These are phyloP conservation scores for Eospalax fontanierii DNA, from an alignment of 2,797 vertebrate species.

Conservation along the genomic window DNA sequence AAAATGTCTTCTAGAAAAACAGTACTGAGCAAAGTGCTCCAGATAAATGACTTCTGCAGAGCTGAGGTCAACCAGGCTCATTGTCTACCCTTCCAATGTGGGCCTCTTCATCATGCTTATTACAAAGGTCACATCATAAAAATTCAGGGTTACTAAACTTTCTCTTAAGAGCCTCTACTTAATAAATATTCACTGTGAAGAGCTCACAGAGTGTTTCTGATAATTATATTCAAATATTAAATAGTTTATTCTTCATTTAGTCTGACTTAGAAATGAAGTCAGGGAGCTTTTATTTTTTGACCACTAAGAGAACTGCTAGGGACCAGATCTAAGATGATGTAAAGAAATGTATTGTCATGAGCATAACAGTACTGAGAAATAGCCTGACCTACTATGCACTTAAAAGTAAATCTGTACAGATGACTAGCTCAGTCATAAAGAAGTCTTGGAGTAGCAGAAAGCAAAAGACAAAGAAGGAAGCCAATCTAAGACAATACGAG, in stretches of 20 bases:
- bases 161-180: conserved; percentile 55
- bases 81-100: background rate
- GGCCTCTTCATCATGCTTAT: conserved; percentile 6
- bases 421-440: background rate
- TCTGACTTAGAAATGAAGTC: conserved; percentile 60
- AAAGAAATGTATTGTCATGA: conserved; percentile 25
- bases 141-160: conserved; percentile 49
- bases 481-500: background rate
- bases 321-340: background rate
- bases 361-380: background rate
- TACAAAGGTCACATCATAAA: conserved; percentile 51
- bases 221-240: conserved; percentile 65
- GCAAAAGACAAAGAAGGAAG: background rate
- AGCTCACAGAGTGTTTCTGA: conserved; percentile 43
- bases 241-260: conserved; percentile 64
- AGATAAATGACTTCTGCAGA: conserved; percentile 78
- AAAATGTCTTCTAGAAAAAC: conserved; percentile 86
- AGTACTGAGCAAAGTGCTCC: conserved; percentile 86
- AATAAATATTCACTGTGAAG: conserved; percentile 53
- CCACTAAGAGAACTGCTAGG: conserved; percentile 15
- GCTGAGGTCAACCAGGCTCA: background rate
- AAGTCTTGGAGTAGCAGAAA: background rate
- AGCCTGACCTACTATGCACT: background rate
- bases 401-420: background rate
- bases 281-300: conserved; percentile 58